Conservation (phyloP, 2,113 vertebrate species). For the Daubentonia madagascariensis region DNA sequence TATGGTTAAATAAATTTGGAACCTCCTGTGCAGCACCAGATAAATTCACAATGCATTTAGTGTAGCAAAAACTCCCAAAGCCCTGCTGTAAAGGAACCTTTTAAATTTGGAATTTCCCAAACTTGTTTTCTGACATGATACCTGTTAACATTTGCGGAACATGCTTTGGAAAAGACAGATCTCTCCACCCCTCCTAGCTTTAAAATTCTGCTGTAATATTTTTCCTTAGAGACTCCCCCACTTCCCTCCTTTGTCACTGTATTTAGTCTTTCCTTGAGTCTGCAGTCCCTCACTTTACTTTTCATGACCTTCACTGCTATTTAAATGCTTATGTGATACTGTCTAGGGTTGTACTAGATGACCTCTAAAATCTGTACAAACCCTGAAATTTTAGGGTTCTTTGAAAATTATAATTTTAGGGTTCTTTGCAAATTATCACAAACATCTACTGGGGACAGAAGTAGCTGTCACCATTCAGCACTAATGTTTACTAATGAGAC, state of each 20-base stretch:
- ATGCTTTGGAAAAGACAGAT: neutral
- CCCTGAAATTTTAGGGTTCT: neutral
- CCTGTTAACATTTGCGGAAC: neutral
- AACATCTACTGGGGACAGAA: neutral
- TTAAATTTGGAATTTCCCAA: neutral
- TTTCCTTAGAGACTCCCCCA: neutral
- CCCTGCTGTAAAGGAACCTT: neutral
- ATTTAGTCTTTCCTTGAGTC: neutral
- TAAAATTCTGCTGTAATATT: neutral
- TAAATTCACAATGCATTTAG: neutral
- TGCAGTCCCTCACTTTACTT: neutral
- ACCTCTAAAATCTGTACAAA: neutral
- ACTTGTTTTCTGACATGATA: neutral
- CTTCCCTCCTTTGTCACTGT: neutral
- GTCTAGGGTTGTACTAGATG: neutral
- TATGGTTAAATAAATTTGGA: neutral
- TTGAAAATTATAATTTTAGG: constrained; percentile 23
- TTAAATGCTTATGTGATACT: neutral
- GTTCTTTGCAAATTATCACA: neutral
- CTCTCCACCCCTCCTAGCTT: neutral
- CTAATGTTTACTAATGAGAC: neutral
- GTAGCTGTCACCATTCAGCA: neutral
- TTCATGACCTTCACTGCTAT: neutral
- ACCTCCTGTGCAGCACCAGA: neutral
- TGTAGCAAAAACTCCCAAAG: neutral